Evolutionary conservation across 2,797 vertebrate species (phyloP), one percentile per base, ranked within the genome.

Genomic region (Enteromius argenteus): DNA sequence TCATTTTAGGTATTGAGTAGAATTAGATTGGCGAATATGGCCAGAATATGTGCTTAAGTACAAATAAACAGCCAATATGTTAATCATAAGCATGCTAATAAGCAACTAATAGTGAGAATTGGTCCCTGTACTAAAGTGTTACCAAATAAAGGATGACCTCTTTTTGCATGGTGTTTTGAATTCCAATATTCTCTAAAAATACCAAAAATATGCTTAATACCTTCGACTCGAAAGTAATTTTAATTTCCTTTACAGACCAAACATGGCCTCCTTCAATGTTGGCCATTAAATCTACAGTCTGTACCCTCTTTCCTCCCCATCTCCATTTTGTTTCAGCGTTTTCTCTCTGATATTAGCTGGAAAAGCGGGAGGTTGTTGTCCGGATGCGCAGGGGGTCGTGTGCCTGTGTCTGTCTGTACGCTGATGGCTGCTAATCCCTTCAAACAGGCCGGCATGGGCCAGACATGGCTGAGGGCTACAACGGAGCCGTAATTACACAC

Each of bases 391-490:
- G 81, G 67, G 58, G 72, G 32, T 79, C 56, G 66, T 79, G 78
- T 87, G 88, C 73, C 74, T 76, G 56, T 86, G 81, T 79, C 85
- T 58, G 85, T 81, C 81, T 86, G 83, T 15, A 37, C 39, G 79
- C 73, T 85, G 85, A 88, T 85, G 77, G 49, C 79, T 75, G 83
- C 84, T 91, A 90, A 91, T 90, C 87, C 89, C 83, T 86, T 88
- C 85, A 86, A 90, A 90, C 83, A 81, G 69, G 79, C 68, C 77
- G 64, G 42, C 84, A 62, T 72, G 81, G 85, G 69, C 87, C 89
- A 88, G 86, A 86, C 86, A 76, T 86, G 77, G 83, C 87, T 76
- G 46, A 84, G 80, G 81, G 87, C 86, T 82, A 80, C 66, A 64
- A 73, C 79, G 35, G 81, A 62, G 84, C 80, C 67, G 23, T 89